phyloP scores from a whole-genome alignment of 2,888 invertebrate genomes.

The Neoascia interrupta region DNA sequence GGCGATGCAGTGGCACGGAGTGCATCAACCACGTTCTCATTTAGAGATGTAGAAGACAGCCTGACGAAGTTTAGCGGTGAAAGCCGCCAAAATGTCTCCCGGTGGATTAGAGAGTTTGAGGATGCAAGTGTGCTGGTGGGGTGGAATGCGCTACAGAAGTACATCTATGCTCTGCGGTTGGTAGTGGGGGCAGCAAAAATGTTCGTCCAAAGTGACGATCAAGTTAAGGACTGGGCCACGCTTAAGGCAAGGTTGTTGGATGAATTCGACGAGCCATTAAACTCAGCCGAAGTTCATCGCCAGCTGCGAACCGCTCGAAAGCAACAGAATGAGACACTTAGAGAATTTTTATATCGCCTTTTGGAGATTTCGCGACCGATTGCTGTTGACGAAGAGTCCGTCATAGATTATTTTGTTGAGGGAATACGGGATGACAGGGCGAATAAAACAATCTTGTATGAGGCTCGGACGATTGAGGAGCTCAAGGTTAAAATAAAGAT shows the following conservation, averaged over 20 bases:
- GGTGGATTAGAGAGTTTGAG: conserved; percentile 8
- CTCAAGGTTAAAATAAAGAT: neutral
- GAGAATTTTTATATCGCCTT: neutral
- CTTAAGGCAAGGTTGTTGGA: neutral
- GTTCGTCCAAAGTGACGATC: neutral
- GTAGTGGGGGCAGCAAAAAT: neutral
- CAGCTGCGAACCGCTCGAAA: neutral
- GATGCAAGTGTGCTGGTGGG: neutral
- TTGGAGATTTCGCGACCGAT: neutral
- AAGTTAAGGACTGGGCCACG: neutral
- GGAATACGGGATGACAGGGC: neutral
- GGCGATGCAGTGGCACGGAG: no score
- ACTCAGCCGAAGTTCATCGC: conserved; percentile 1
- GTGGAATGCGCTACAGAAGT: conserved; percentile 31
- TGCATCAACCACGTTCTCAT: neutral
- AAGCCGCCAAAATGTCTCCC: neutral
- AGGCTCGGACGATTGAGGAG: neutral
- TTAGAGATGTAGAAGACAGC: neutral
- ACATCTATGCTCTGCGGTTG: neutral
- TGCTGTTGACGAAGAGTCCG: neutral
- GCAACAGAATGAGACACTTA: neutral
- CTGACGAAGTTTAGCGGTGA: neutral
- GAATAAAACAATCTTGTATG: neutral
- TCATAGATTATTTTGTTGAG: neutral
- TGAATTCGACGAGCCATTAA: neutral